These are phyloP conservation scores for Melipona quadrifasciata DNA, from an alignment of 1,140 invertebrate species.

Conservation along the genomic window DNA sequence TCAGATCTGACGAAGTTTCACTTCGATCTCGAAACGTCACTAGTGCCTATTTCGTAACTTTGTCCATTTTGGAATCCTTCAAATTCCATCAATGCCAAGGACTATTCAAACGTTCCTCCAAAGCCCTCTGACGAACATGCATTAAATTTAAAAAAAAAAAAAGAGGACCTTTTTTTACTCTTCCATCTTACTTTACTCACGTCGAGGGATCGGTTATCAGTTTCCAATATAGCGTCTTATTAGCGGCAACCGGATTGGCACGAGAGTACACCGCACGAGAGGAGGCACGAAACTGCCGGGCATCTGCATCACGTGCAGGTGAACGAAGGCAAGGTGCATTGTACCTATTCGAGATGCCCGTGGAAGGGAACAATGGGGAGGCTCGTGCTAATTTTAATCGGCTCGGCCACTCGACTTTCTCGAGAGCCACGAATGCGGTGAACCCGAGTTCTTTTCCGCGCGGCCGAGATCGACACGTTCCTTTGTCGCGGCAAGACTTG, in stretches of 20 bases:
- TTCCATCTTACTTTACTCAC: neutral
- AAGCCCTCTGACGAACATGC: neutral
- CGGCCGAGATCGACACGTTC: conserved; percentile 13
- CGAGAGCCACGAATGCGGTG: conserved; percentile 17
- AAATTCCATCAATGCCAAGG: too few species aligned
- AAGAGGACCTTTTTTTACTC: too few species aligned
- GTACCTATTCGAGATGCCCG: conserved; percentile 33
- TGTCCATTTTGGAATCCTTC: too few species aligned
- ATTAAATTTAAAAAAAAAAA: neutral
- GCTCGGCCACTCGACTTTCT: conserved; percentile 30
- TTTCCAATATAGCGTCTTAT: neutral
- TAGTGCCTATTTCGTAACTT: too few species aligned
- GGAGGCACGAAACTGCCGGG: neutral
- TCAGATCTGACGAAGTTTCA: too few species aligned
- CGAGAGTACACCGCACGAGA: neutral
- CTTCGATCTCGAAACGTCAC: too few species aligned
- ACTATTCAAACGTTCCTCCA: too few species aligned
- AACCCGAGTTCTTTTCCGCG: conserved; percentile 28
- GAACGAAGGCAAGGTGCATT: conserved; percentile 32
- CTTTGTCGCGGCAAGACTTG: neutral
- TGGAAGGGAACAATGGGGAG: conserved; percentile 51
- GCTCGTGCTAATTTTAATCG: conserved; percentile 66
- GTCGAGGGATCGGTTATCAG: neutral
- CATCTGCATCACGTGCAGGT: conserved; percentile 16
- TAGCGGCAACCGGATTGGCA: neutral